Evolutionary conservation across 2,888 invertebrate species (phyloP).

Genomic region (Phanerotoma sp.): DNA sequence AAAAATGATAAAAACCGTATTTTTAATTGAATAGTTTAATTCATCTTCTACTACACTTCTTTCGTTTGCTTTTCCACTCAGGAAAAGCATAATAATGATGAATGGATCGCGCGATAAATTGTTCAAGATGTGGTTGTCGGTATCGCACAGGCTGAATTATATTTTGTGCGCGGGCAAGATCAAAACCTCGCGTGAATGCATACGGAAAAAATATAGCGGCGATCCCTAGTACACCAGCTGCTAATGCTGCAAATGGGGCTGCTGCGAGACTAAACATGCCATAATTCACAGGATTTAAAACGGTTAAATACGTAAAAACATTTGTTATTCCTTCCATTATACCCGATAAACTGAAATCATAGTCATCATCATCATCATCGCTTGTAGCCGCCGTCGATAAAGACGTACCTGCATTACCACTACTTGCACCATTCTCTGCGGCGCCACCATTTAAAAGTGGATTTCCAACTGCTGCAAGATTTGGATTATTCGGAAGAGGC

Average conservation of each 20-base stretch:
- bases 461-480: constrained; percentile 2
- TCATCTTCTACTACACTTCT: constrained; percentile 45
- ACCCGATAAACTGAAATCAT: constrained; percentile 49
- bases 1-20: constrained; percentile 17
- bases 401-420: constrained; percentile 24
- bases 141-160: constrained; percentile 33
- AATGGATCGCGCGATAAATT: constrained; percentile 42
- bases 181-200: constrained; percentile 61
- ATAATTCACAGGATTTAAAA: constrained; percentile 64
- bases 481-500: too few relatives aligned
- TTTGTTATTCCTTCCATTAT: constrained; percentile 61
- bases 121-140: constrained; percentile 40
- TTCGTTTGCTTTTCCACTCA: constrained; percentile 50
- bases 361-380: constrained; percentile 47
- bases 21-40: neutral
- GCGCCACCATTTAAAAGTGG: constrained; percentile 7
- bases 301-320: constrained; percentile 60
- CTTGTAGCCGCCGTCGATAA: constrained; percentile 18
- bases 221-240: constrained; percentile 65
- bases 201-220: constrained; percentile 67
- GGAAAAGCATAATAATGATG: constrained; percentile 42
- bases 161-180: constrained; percentile 40
- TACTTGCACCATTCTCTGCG: constrained; percentile 8
- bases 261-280: constrained; percentile 64
- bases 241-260: constrained; percentile 66